These are phyloP conservation scores for Euura saliciscinereae DNA, from an alignment of 1,140 invertebrate species.

Conservation along the genomic window DNA sequence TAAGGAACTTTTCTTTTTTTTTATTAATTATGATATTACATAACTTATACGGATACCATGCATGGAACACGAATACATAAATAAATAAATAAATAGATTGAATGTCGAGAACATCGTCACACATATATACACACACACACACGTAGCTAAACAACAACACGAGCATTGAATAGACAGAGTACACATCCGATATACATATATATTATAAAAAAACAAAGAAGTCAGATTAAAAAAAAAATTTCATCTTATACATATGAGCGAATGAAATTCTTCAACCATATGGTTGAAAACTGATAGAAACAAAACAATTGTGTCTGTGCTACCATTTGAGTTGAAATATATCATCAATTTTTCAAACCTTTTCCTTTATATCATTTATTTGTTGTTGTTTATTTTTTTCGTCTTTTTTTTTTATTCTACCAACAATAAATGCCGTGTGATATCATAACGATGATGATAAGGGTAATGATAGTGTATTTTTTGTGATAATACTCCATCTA, in stretches of 20 bases:
- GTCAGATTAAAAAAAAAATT: not conserved
- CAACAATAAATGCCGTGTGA: not conserved
- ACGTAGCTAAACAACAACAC: not conserved
- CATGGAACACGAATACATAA: conserved; percentile 22
- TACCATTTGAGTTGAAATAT: not conserved
- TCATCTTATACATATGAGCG: not conserved
- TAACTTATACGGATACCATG: conserved; percentile 40
- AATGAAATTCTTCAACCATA: too few relatives aligned
- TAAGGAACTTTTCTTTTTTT: conserved; percentile 43
- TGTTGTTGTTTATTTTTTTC: conserved; percentile 13
- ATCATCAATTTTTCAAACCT: too few relatives aligned
- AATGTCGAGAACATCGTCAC: too few relatives aligned
- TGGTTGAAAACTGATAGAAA: too few relatives aligned
- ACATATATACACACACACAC: too few relatives aligned
- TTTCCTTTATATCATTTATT: too few relatives aligned
- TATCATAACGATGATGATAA: not conserved
- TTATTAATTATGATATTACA: conserved; percentile 57
- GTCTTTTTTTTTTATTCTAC: conserved; percentile 27
- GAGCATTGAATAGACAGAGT: conserved; percentile 36
- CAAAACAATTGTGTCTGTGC: not conserved
- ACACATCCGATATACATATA: conserved; percentile 7
- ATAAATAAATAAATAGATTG: not conserved
- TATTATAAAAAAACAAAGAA: not conserved
- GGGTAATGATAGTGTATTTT: not conserved
- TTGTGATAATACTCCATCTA: not conserved